Conservation (phyloP, 1,140 invertebrate species). For the Tetragnatha versicolor region DNA sequence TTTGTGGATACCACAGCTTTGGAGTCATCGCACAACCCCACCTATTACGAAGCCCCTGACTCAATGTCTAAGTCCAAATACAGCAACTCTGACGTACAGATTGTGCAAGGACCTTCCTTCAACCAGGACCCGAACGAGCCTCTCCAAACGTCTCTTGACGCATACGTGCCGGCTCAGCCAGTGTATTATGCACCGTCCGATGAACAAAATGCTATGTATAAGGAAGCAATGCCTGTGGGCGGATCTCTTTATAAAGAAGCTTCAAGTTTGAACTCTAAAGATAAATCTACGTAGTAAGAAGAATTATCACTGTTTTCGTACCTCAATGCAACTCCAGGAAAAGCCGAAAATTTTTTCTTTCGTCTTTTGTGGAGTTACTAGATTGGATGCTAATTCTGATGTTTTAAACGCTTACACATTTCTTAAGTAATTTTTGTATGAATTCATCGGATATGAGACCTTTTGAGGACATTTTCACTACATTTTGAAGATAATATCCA, state of each 20-base stretch:
- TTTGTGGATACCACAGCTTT: slow-evolving; percentile 24
- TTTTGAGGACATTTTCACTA: too few relatives aligned
- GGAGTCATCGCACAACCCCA: slow-evolving; percentile 11
- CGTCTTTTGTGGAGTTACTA: too few relatives aligned
- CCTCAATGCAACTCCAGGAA: too few relatives aligned
- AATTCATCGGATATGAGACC: too few relatives aligned
- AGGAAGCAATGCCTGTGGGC: slow-evolving; percentile 1
- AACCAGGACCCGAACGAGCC: slow-evolving; percentile 26
- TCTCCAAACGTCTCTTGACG: slow-evolving; percentile 33
- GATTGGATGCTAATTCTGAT: too few relatives aligned
- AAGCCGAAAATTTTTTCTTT: too few relatives aligned
- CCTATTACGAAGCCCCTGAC: slow-evolving; percentile 6
- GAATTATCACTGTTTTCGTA: too few relatives aligned
- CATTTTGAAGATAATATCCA: too few relatives aligned
- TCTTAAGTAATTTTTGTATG: too few relatives aligned
- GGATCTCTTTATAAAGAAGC: slow-evolving; percentile 32
- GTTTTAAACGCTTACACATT: too few relatives aligned
- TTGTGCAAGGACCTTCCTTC: slow-evolving; percentile 28
- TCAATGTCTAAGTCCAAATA: slow-evolving; percentile 7
- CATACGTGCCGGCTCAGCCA: slow-evolving; percentile 32
- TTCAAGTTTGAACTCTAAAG: slow-evolving; percentile 2
- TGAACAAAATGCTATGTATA: slow-evolving; percentile 31
- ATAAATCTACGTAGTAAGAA: slow-evolving; percentile 4
- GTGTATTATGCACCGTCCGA: not conserved
- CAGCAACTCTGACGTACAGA: slow-evolving; percentile 20